Percentiles rank a stretch among this genome's conserved stretches.
These are phyloP conservation scores for Stegodyphus mimosarum DNA, from an alignment of 1,140 invertebrate species.

Conservation along the genomic window DNA sequence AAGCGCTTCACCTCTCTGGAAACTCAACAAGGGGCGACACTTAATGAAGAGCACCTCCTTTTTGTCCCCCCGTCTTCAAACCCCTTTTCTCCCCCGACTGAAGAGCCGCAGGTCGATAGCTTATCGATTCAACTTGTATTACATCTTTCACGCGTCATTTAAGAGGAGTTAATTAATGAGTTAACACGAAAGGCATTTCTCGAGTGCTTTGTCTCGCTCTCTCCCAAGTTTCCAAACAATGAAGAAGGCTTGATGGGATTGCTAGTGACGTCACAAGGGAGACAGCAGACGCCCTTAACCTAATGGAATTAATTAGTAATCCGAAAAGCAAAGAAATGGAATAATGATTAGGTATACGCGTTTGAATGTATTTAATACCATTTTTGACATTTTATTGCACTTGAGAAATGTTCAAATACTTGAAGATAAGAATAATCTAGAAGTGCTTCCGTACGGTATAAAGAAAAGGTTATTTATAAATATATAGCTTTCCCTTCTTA, in stretches of 20 bases:
- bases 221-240: slow-evolving; percentile 24
- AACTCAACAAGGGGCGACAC: slow-evolving; percentile 7
- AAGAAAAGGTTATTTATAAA: too few species aligned
- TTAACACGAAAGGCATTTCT: slow-evolving; percentile 45
- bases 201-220: not conserved
- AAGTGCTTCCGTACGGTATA: too few species aligned
- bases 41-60: slow-evolving; percentile 7
- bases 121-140: slow-evolving; percentile 58
- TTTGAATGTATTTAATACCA: too few species aligned
- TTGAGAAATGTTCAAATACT: too few species aligned
- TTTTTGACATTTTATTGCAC: too few species aligned
- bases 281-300: too few species aligned
- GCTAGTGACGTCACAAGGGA: not conserved
- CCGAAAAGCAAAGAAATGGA: too few species aligned
- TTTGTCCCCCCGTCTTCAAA: not conserved
- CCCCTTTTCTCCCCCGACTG: not conserved
- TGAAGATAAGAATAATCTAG: too few species aligned
- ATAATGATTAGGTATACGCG: too few species aligned
- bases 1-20: slow-evolving; percentile 29
- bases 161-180: slow-evolving; percentile 52
- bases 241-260: not conserved
- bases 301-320: too few species aligned
- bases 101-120: slow-evolving; percentile 41
- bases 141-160: slow-evolving; percentile 57
- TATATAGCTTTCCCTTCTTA: too few species aligned